phyloP scores from a whole-genome alignment of 2,113 vertebrate genomes.

The Silurus asotus region DNA sequence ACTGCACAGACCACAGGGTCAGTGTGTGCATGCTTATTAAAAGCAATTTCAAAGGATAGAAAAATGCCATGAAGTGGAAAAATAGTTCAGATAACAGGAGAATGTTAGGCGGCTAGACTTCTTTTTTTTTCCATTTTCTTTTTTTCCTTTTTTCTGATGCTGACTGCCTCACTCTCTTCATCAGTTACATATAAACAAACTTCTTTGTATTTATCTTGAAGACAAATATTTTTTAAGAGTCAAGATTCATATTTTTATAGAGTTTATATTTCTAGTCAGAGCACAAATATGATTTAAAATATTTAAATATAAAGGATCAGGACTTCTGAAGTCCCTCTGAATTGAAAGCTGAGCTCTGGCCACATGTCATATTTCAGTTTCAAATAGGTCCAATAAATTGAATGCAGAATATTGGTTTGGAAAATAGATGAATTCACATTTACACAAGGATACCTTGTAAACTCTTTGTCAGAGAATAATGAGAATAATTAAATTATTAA shows the following conservation, averaged over 20 bases:
- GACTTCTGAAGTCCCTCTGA: neutral
- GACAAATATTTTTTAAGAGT: neutral
- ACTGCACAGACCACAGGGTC: neutral
- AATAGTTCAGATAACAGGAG: slow-evolving; percentile 53
- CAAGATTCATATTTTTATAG: neutral
- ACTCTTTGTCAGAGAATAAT: slow-evolving; percentile 9
- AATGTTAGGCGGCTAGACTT: slow-evolving; percentile 23
- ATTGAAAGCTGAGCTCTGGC: neutral
- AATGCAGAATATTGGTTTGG: slow-evolving; percentile 2
- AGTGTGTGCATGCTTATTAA: slow-evolving; percentile 44
- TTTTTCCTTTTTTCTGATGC: neutral
- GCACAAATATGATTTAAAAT: neutral
- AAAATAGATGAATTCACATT: neutral
- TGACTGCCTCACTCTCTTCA: neutral
- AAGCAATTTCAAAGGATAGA: slow-evolving; percentile 51
- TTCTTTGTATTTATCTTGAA: neutral
- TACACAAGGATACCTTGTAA: slow-evolving; percentile 3
- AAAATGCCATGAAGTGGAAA: slow-evolving; percentile 53
- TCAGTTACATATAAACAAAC: neutral
- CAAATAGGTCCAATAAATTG: neutral
- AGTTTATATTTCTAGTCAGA: neutral
- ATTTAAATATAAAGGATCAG: neutral
- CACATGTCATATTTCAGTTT: neutral
- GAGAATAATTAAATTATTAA: neutral
- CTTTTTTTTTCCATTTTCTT: neutral